Percentiles rank a stretch among this genome's conserved stretches.
phyloP scores from a whole-genome alignment of 2,797 vertebrate genomes.

The Psittacula echo region DNA sequence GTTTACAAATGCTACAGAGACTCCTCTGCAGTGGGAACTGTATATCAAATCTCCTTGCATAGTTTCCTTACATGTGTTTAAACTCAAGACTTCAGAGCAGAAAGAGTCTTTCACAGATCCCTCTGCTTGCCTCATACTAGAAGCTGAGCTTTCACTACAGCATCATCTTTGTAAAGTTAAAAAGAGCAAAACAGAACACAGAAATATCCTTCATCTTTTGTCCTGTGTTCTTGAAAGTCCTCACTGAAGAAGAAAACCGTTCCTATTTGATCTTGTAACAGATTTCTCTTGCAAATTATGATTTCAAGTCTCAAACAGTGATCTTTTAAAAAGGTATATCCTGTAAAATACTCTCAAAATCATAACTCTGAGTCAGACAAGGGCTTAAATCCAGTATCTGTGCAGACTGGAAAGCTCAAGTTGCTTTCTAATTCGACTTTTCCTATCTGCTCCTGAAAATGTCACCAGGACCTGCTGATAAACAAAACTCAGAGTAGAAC shows the following conservation, averaged over 20 bases:
- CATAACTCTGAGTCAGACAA: not conserved
- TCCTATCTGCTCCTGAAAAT: slow-evolving; percentile 34
- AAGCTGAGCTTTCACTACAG: not conserved
- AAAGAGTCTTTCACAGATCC: not conserved
- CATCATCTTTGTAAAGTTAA: not conserved
- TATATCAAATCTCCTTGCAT: not conserved
- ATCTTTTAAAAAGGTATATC: slow-evolving; percentile 44
- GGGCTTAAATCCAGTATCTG: not conserved
- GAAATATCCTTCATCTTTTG: not conserved
- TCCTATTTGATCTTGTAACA: slow-evolving; percentile 25
- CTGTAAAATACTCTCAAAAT: slow-evolving; percentile 53
- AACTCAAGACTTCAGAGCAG: not conserved
- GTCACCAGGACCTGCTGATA: not conserved
- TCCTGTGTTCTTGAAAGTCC: not conserved
- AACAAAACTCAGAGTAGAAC: slow-evolving; percentile 2
- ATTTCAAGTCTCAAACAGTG: slow-evolving; percentile 53
- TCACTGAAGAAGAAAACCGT: not conserved
- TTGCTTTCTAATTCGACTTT: slow-evolving; percentile 34
- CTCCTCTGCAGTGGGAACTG: not conserved
- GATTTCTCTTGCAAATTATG: slow-evolving; percentile 44
- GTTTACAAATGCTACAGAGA: not conserved
- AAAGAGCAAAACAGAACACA: not conserved
- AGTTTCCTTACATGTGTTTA: not conserved
- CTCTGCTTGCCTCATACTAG: not conserved
- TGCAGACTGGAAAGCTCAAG: not conserved